Percentiles rank a stretch among this genome's conserved stretches.
These are phyloP conservation scores for Nothobranchius furzeri DNA, from an alignment of 2,113 vertebrate genomes.

Conservation along the genomic window DNA sequence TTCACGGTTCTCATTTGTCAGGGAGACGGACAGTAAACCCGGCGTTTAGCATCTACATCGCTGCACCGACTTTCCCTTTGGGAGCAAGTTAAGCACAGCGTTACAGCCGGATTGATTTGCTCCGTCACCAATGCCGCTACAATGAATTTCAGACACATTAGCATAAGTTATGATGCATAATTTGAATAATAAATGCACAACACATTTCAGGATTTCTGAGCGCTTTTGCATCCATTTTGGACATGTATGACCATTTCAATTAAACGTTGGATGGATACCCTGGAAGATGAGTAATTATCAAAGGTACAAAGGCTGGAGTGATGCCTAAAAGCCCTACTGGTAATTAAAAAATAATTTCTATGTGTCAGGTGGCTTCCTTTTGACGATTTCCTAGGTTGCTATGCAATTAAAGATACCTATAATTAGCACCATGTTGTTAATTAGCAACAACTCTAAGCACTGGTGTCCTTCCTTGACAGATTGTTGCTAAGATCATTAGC, in stretches of 20 bases:
- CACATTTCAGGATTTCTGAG: background rate
- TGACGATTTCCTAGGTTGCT: slow-evolving; percentile 78
- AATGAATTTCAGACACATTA: slow-evolving; percentile 55
- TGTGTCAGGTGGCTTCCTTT: slow-evolving; percentile 80
- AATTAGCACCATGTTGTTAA: slow-evolving; percentile 79
- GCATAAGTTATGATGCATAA: slow-evolving; percentile 26
- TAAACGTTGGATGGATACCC: slow-evolving; percentile 68
- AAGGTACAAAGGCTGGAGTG: slow-evolving; percentile 49
- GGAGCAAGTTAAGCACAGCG: slow-evolving; percentile 51
- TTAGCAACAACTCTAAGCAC: slow-evolving; percentile 74
- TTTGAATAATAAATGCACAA: background rate
- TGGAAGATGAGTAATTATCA: slow-evolving; percentile 71
- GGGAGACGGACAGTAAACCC: slow-evolving; percentile 34
- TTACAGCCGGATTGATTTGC: slow-evolving; percentile 60
- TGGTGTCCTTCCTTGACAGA: slow-evolving; percentile 54
- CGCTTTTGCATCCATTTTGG: slow-evolving; percentile 24
- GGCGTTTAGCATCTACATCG: slow-evolving; percentile 41
- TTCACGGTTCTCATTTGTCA: slow-evolving; percentile 70
- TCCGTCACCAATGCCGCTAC: slow-evolving; percentile 39
- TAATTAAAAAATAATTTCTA: slow-evolving; percentile 82
- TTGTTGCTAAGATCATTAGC: slow-evolving; percentile 54
- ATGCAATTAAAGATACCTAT: slow-evolving; percentile 80
- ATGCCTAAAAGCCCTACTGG: slow-evolving; percentile 57
- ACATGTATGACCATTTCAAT: slow-evolving; percentile 60
- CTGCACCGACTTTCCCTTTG: slow-evolving; percentile 32